These are phyloP conservation scores for Datnioides undecimradiatus DNA, from an alignment of 2,113 vertebrate species.

Conservation along the genomic window DNA sequence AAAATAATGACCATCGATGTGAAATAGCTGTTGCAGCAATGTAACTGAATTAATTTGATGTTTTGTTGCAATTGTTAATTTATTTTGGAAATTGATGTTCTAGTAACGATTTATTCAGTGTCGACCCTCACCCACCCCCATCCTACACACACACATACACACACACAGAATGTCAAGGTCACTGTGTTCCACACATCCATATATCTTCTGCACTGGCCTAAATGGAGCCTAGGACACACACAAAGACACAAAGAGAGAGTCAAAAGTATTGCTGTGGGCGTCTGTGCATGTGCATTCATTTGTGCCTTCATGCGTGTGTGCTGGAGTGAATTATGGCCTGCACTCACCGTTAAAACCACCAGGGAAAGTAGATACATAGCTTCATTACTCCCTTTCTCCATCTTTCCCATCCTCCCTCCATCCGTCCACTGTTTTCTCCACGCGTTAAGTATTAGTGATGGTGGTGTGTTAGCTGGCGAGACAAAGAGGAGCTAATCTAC, in stretches of 20 bases:
- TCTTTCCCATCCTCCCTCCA: conserved; percentile 10
- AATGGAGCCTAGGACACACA: conserved; percentile 57
- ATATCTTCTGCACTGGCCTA: conserved; percentile 63
- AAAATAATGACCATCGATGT: neutral
- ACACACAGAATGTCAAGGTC: conserved; percentile 72
- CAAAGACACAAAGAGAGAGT: conserved; percentile 60
- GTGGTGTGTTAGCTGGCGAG: conserved; percentile 42
- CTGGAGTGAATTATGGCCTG: conserved; percentile 73
- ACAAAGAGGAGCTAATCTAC: conserved; percentile 66
- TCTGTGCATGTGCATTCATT: conserved; percentile 40
- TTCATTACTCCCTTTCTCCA: conserved; percentile 69
- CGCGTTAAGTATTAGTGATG: conserved; percentile 48
- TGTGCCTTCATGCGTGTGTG: conserved; percentile 24
- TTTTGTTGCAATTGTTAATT: conserved; percentile 6
- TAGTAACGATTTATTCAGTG: conserved; percentile 51
- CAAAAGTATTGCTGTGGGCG: conserved; percentile 51
- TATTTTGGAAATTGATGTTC: conserved; percentile 3
- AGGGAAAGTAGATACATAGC: conserved; percentile 62
- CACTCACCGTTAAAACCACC: conserved; percentile 73
- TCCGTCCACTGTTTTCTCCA: conserved; percentile 24
- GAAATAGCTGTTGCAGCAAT: neutral
- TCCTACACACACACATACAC: conserved; percentile 7
- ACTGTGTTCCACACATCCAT: conserved; percentile 60
- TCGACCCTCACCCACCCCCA: conserved; percentile 38
- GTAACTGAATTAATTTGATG: neutral